phyloP scores from a whole-genome alignment of 2,113 vertebrate species.

The Ammodytes dubius region DNA sequence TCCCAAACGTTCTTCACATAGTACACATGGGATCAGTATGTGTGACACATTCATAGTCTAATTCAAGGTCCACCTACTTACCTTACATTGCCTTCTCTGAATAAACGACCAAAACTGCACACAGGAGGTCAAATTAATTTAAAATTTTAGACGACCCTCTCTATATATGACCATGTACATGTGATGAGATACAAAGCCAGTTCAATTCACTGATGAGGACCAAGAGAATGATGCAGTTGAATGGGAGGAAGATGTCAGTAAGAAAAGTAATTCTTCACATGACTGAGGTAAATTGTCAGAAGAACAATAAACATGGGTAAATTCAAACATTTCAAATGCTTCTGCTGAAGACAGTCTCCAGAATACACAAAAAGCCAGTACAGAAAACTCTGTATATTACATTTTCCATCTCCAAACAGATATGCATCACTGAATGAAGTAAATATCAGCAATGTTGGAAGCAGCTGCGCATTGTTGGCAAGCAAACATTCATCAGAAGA shows the following conservation, averaged over 20 bases:
- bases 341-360: not conserved
- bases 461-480: constrained; percentile 41
- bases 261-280: not conserved
- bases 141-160: no score
- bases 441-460: constrained; percentile 35
- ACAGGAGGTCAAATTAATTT: not conserved
- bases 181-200: not conserved
- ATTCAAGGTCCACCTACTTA: not conserved
- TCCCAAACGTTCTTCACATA: not conserved
- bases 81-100: not conserved
- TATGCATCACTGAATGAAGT: constrained; percentile 17
- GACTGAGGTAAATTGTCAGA: not conserved
- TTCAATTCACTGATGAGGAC: not conserved
- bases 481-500: constrained; percentile 45
- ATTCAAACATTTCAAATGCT: not conserved
- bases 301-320: not conserved
- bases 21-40: not conserved
- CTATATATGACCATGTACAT: not conserved
- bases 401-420: constrained; percentile 25
- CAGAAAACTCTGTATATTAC: not conserved
- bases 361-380: not conserved
- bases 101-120: not conserved
- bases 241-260: not conserved
- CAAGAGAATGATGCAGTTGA: not conserved
- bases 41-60: not conserved